Percentiles rank a stretch among this genome's conserved stretches.
Conservation (phyloP, 2,797 vertebrate species). For the Passerculus sandwichensis region DNA sequence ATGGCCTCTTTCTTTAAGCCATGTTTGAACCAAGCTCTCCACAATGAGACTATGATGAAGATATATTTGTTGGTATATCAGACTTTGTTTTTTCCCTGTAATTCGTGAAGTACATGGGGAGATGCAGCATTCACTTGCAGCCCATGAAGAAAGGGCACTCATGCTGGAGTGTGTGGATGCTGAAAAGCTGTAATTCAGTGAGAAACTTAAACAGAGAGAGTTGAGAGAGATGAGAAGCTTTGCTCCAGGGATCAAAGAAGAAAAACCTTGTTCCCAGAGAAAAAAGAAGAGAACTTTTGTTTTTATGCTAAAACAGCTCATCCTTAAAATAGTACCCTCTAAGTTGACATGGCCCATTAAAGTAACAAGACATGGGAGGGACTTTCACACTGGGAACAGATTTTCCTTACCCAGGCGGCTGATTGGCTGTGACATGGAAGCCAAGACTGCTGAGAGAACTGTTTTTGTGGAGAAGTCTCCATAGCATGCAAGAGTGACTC, state of each 20-base stretch:
- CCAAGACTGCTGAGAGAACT: neutral
- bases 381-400: neutral
- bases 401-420: neutral
- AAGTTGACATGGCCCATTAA: neutral
- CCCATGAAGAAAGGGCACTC: neutral
- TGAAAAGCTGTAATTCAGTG: neutral
- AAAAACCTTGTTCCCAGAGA: neutral
- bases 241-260: neutral
- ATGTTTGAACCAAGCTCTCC: too few relatives aligned
- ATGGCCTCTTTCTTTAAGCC: too few relatives aligned
- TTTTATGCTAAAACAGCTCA: neutral
- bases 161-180: neutral
- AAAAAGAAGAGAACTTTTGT: neutral
- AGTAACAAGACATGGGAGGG: neutral
- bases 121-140: neutral
- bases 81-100: neutral
- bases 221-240: neutral
- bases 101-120: neutral
- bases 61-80: neutral
- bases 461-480: neutral
- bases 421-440: neutral
- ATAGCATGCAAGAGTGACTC: neutral
- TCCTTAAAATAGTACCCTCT: neutral
- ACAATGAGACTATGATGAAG: neutral
- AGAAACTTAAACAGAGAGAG: neutral